These are phyloP conservation scores for Polietes domitor DNA, from an alignment of 2,888 invertebrate genomes.

Conservation along the genomic window DNA sequence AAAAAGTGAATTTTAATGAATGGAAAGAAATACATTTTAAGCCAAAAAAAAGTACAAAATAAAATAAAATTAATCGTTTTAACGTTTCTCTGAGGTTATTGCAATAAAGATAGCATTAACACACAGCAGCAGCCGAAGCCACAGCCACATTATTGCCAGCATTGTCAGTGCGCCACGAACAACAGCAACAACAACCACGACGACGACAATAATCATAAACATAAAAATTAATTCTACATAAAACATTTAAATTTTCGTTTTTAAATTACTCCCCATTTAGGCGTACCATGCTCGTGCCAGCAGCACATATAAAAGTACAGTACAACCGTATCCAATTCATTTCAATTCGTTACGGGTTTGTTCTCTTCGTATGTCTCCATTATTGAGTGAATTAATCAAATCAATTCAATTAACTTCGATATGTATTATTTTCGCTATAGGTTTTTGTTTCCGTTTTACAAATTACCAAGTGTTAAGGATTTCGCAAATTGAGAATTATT, in stretches of 20 bases:
- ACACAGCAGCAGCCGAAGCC: constrained; percentile 19
- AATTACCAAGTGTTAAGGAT: not conserved
- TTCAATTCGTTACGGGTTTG: not conserved
- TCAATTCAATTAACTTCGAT: constrained; percentile 18
- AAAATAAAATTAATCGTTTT: constrained; percentile 63
- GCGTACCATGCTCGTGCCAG: not conserved
- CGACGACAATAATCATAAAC: constrained; percentile 2
- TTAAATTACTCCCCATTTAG: not conserved
- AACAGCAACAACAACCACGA: not conserved
- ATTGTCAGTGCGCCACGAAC: not conserved
- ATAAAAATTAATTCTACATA: constrained; percentile 1
- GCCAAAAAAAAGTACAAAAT: constrained; percentile 34
- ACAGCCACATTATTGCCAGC: not conserved
- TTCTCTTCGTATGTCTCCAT: constrained; percentile 9
- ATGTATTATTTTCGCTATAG: not conserved
- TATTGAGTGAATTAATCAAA: constrained; percentile 31
- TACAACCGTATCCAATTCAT: not conserved
- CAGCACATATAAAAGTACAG: too few relatives aligned
- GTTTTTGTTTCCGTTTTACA: not conserved
- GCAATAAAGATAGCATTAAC: constrained; percentile 56
- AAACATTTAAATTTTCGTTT: not conserved
- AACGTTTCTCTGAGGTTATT: constrained; percentile 39
- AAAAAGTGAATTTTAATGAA: constrained; percentile 62
- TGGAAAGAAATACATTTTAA: constrained; percentile 12
- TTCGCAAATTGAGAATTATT: not conserved